phyloP scores from a whole-genome alignment of 2,797 vertebrate species.

The Sebastes taczanowskii region DNA sequence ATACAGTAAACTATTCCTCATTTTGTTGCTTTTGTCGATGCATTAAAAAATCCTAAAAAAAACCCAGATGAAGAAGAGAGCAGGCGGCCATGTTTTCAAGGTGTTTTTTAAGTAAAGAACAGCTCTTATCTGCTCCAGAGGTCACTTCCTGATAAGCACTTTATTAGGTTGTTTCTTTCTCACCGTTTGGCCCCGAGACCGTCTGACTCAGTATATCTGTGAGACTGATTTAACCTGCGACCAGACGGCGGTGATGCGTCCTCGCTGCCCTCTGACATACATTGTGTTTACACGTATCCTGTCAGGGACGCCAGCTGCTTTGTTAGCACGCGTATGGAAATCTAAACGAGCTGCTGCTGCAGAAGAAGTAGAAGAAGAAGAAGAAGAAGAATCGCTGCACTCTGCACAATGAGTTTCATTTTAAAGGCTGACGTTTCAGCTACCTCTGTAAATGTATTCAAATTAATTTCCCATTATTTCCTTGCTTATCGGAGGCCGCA shows the following conservation, averaged over 20 bases:
- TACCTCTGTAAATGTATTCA: conserved; percentile 63
- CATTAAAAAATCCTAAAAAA: not conserved
- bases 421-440: conserved; percentile 44
- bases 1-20: not conserved
- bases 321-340: conserved; percentile 5
- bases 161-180: too few species aligned
- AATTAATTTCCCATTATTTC: conserved; percentile 74
- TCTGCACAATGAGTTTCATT: not conserved
- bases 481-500: conserved; percentile 62
- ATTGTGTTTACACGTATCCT: conserved; percentile 29
- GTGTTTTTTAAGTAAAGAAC: not conserved
- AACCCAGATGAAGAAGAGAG: not conserved
- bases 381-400: not conserved
- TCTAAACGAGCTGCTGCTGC: not conserved
- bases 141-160: not conserved
- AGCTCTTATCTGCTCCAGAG: not conserved
- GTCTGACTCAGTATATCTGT: too few species aligned
- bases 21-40: too few species aligned
- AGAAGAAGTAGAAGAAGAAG: not conserved
- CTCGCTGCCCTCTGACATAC: conserved; percentile 35
- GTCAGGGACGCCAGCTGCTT: conserved; percentile 35
- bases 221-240: not conserved
- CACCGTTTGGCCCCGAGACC: too few species aligned
- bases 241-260: not conserved
- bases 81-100: not conserved